A percentile compares a stretch with the other conserved stretches of the same genome.
Conservation (phyloP, 2,113 vertebrate genomes). For the Etia nguti region DNA sequence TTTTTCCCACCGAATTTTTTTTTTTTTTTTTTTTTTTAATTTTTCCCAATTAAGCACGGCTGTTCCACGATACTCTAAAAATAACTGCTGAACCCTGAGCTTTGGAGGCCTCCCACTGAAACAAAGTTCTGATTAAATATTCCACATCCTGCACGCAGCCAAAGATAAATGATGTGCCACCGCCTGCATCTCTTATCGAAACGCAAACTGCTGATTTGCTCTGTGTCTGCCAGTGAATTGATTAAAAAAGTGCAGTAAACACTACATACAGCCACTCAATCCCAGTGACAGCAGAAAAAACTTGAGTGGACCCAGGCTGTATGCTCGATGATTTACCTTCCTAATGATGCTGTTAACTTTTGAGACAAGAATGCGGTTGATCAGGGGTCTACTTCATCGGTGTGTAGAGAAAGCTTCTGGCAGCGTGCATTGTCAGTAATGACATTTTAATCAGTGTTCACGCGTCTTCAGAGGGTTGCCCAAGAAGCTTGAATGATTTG, state of each 20-base stretch:
- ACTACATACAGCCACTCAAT: slow-evolving; percentile 26
- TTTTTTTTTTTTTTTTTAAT: neutral
- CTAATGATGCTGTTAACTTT: slow-evolving; percentile 47
- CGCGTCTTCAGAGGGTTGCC: slow-evolving; percentile 12
- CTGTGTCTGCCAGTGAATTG: slow-evolving; percentile 6
- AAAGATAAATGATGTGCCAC: slow-evolving; percentile 38
- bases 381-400: neutral
- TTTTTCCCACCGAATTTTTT: too few relatives aligned
- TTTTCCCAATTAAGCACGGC: neutral
- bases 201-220: slow-evolving; percentile 24
- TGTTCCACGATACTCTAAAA: neutral
- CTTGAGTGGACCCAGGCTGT: neutral
- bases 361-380: slow-evolving; percentile 28
- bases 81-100: neutral
- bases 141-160: neutral
- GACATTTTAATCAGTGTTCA: slow-evolving; percentile 50
- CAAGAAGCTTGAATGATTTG: slow-evolving; percentile 8
- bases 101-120: slow-evolving; percentile 2
- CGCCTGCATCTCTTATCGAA: slow-evolving; percentile 24
- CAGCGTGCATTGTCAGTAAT: slow-evolving; percentile 23
- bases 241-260: slow-evolving; percentile 37
- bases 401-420: neutral
- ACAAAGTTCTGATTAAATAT: slow-evolving; percentile 25
- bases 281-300: slow-evolving; percentile 22
- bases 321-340: slow-evolving; percentile 8